phyloP scores from a whole-genome alignment of 2,113 vertebrate genomes.

The Ahaetulla prasina region DNA sequence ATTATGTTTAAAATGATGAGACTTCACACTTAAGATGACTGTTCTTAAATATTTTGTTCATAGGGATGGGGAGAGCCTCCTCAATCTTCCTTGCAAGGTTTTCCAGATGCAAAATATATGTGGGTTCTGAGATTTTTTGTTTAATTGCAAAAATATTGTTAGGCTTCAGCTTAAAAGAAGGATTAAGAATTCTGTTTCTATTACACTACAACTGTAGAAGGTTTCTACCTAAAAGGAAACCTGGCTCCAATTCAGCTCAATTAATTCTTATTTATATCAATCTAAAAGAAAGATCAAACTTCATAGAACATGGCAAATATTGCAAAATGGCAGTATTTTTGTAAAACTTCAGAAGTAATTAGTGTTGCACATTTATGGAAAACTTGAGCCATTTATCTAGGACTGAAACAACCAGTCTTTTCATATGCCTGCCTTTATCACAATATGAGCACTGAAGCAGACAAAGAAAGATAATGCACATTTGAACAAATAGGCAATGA shows the following conservation, averaged over 20 bases:
- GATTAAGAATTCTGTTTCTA: background rate
- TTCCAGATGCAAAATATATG: background rate
- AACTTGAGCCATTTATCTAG: background rate
- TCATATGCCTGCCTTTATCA: conserved; percentile 8
- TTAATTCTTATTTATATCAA: background rate
- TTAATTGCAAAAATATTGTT: background rate
- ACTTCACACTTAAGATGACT: background rate
- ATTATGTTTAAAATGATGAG: background rate
- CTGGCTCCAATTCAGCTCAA: background rate
- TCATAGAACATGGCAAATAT: background rate
- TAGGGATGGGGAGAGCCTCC: background rate
- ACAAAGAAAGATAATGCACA: conserved; percentile 7
- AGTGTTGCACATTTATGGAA: conserved; percentile 13
- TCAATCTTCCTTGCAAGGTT: background rate
- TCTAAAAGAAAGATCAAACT: conserved; percentile 20
- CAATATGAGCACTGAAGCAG: background rate
- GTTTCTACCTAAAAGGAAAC: background rate
- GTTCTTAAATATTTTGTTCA: background rate
- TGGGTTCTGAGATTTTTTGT: background rate
- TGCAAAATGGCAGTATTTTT: background rate
- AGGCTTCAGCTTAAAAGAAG: background rate
- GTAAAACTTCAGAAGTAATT: conserved; percentile 1
- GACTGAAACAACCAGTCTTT: background rate
- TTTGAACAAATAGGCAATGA: conserved; percentile 38
- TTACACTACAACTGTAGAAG: background rate